Conservation (phyloP, 1,140 invertebrate species). For the Drosophila takahashii region DNA sequence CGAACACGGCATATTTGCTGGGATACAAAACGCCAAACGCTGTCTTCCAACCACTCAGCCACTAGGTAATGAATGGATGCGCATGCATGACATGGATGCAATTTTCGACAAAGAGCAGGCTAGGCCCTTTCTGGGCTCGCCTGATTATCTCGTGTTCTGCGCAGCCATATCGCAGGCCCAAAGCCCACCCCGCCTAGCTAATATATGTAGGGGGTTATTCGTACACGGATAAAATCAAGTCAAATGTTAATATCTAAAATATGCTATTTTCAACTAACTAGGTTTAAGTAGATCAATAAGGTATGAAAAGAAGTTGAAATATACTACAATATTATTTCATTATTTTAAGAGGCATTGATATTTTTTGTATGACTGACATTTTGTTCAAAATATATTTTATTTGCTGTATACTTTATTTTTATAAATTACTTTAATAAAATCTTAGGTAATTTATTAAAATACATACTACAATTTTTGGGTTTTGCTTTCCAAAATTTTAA, state of each 20-base stretch:
- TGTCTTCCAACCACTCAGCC: constrained; percentile 76
- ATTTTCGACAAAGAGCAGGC: constrained; percentile 64
- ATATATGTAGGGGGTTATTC: constrained; percentile 25
- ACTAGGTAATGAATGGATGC: constrained; percentile 78
- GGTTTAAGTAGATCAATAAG: no score
- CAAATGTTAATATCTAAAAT: background rate
- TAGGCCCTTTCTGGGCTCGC: constrained; percentile 50
- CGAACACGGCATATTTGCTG: constrained; percentile 78
- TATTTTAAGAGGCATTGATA: no score
- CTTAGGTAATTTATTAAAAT: no score
- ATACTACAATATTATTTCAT: no score
- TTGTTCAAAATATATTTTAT: no score
- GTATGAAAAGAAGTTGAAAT: no score
- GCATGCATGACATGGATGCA: constrained; percentile 81
- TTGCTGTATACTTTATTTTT: no score
- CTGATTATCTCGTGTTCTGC: constrained; percentile 76
- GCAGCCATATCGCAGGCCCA: constrained; percentile 29
- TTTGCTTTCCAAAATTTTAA: no score
- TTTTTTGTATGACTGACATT: no score
- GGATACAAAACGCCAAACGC: constrained; percentile 79
- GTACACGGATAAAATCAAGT: constrained; percentile 19
- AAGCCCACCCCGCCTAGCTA: constrained; percentile 14
- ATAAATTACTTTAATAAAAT: no score
- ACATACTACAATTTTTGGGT: no score
- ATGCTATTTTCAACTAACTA: background rate